Base-by-base conservation (phyloP, 2,113 vertebrate species). In the Tetraodon nigroviridis region DNA sequence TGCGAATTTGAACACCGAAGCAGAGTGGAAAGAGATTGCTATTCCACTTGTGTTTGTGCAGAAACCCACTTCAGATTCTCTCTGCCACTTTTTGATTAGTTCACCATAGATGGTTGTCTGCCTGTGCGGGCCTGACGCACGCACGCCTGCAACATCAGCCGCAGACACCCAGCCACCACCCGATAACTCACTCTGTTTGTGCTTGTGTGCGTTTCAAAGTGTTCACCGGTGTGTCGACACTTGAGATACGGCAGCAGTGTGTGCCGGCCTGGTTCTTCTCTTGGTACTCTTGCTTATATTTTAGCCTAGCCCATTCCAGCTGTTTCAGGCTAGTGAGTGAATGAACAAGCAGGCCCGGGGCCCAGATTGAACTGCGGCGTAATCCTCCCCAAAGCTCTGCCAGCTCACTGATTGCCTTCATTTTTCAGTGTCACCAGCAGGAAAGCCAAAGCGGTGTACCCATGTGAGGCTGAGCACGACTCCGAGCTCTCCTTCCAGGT, bases 401-500 rank as follows among this genome's bases (percentile, higher is more conserved):
- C 81, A 76, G 74, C 83, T 87, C 85, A 84, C 86, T 88, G 89
- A 91, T 90, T 91, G 86, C 85, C 85, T 89, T 87, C 86, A 88
- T 82, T 89, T 92, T 90, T 75, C 89, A 97, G 94, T 40, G 19
- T 90, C 79, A 77, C 78, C 85, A 78, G 70, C 73, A 91, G 90
- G 85, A 98, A 94, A 89, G 96, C 97, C 75, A 94, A 89, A 73
- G 97, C 97, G 0, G 94, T 98, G 80, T 99, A 93, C 83, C 93
- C 94, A 0, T 99, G 97, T 54, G 93, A 96, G 81, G 97, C 96
- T 53, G 97, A 97, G 67, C 95, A 99, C 72, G 94, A 93, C 84
- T 96, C 96, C 0, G 97, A 98, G 85, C 83, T 99, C 81, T 99
- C 97, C 65, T 98, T 99, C 90, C 91, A 94, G 86, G 93, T 91